A percentile compares a stretch with the other conserved stretches of the same genome.
Evolutionary conservation across 2,888 invertebrate species (phyloP).

Genomic region (Abscondita cerata): DNA sequence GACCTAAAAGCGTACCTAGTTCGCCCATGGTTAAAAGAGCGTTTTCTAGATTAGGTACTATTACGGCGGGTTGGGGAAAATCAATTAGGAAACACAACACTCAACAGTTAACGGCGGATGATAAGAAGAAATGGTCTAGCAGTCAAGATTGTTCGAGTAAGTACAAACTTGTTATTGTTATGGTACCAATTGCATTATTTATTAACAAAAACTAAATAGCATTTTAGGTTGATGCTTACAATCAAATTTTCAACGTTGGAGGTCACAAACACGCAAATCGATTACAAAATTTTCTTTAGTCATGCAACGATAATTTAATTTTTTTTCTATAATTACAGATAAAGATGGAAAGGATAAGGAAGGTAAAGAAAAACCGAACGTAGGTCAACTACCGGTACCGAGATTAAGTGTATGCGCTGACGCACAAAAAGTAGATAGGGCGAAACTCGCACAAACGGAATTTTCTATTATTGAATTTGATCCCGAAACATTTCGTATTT

Average conservation of each 20-base stretch:
- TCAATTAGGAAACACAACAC: slow-evolving; percentile 85
- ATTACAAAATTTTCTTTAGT: too few species aligned
- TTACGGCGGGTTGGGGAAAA: slow-evolving; percentile 90
- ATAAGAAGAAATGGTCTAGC: slow-evolving; percentile 91
- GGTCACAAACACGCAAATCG: too few species aligned
- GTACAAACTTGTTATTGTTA: too few species aligned
- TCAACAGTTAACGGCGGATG: slow-evolving; percentile 82
- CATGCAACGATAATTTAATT: too few species aligned
- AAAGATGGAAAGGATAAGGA: slow-evolving; percentile 83
- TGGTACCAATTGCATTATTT: too few species aligned
- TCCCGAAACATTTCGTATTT: slow-evolving; percentile 89
- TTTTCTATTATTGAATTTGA: slow-evolving; percentile 96
- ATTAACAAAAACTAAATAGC: too few species aligned
- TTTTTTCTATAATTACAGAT: slow-evolving; percentile 62
- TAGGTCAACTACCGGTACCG: slow-evolving; percentile 80
- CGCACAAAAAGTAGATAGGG: slow-evolving; percentile 91
- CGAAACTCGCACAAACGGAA: slow-evolving; percentile 92
- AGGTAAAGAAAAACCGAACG: slow-evolving; percentile 75
- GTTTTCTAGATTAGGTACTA: slow-evolving; percentile 87
- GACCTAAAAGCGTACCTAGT: slow-evolving; percentile 92
- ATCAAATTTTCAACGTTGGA: too few species aligned
- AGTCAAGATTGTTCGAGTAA: slow-evolving; percentile 89
- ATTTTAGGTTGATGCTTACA: too few species aligned
- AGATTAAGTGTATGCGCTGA: slow-evolving; percentile 91
- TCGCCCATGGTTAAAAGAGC: slow-evolving; percentile 94